phyloP scores from a whole-genome alignment of 1,140 invertebrate genomes.

The Bradynema listronoti region DNA sequence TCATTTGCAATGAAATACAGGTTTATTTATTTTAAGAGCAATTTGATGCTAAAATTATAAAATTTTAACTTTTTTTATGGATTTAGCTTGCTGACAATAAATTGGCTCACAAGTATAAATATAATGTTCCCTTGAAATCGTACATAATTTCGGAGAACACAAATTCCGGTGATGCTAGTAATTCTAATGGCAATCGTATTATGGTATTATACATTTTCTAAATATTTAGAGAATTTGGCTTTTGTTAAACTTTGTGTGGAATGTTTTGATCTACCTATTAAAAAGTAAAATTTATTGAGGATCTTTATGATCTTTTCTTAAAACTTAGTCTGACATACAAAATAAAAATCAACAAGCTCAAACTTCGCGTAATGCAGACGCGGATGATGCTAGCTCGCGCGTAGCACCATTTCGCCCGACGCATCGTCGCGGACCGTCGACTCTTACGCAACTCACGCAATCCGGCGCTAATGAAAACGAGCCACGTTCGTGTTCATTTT shows the following conservation, averaged over 20 bases:
- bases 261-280: too few species aligned
- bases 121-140: background rate
- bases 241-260: too few species aligned
- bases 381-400: background rate
- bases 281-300: too few species aligned
- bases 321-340: too few species aligned
- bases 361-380: too few species aligned
- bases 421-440: conserved; percentile 38
- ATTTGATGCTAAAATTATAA: too few species aligned
- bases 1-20: conserved; percentile 43
- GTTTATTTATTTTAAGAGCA: conserved; percentile 15
- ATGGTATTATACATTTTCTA: too few species aligned
- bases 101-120: background rate
- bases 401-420: conserved; percentile 26
- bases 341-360: too few species aligned
- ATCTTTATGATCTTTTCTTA: too few species aligned
- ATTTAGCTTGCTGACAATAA: conserved; percentile 8
- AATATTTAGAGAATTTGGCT: too few species aligned
- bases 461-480: conserved; percentile 16
- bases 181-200: too few species aligned
- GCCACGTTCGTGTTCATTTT: conserved; percentile 2
- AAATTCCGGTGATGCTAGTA: background rate
- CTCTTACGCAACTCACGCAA: conserved; percentile 27
- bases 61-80: too few species aligned
- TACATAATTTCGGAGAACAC: background rate